Base-by-base conservation (phyloP, 2,797 vertebrate genomes). In the Rhadinocentrus ornatus region DNA sequence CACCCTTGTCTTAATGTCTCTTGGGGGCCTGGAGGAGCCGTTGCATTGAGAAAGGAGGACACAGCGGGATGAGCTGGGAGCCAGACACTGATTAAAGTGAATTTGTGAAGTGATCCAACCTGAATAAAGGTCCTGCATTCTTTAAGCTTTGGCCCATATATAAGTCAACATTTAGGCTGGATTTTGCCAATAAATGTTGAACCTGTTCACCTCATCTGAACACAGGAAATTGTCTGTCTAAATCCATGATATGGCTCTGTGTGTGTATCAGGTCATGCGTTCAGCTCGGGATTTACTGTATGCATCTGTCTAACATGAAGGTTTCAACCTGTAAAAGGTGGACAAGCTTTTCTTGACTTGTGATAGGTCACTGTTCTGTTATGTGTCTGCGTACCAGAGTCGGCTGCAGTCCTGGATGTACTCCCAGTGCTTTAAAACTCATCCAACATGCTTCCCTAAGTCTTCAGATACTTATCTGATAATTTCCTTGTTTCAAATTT, bases 141-240 rank as follows among this genome's bases (percentile, higher is more conserved):
- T 68, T 73, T 13, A 60, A 64, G 72, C 66, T 84, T 72, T 58
- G 41, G 61, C 46, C 26, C 46, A 46, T n/a, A n/a, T 8, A 46
- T 18, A 41, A 56, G 34, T 3, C 2, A 48, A 12, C 62, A 78
- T 75, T 65, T 0, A 31, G 78, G 75, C 60, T 76, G 54, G 58
- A 74, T 68, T 62, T 63, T 8, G 34, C 46, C 39, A 60, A 62
- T 44, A 70, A 61, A 81, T 57, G 11, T 62, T 24, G 53, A 75
- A 44, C 0, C 2, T 18, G 46, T 82, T 63, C 71, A 48, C 7
- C 32, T 50, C 0, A 11, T 64, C 35, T 63, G 15, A 74, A 52
- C 56, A 73, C 70, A 88, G 85, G 86, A 92, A 86, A 90, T 84
- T 73, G 71, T 73, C 61, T 78, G 83, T 77, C 73, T 82, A 74